phyloP scores from a whole-genome alignment of 2,113 vertebrate species.

The Campylorhamphus procurvoides region DNA sequence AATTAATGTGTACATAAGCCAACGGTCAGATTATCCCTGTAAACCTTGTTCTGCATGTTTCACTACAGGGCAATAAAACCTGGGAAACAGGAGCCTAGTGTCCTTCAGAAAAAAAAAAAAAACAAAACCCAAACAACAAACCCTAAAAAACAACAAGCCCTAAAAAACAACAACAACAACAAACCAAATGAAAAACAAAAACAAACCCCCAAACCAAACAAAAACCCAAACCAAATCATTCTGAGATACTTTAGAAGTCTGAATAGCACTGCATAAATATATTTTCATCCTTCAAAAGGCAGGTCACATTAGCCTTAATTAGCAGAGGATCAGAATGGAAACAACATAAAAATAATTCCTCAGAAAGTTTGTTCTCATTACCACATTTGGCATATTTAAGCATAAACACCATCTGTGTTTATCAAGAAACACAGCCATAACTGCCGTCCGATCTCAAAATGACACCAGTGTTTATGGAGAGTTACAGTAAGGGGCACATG shows the following conservation, averaged over 20 bases:
- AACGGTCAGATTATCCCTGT: neutral
- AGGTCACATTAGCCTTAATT: conserved; percentile 50
- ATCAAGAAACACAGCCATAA: neutral
- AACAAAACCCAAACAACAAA: neutral
- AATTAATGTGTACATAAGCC: neutral
- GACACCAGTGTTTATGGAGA: conserved; percentile 52
- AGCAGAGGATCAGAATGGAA: conserved; percentile 37
- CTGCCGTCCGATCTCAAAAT: neutral
- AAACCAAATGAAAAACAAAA: neutral
- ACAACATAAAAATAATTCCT: conserved; percentile 52
- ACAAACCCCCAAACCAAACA: neutral
- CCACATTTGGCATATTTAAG: conserved; percentile 60
- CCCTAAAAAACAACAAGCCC: neutral
- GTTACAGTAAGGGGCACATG: conserved; percentile 21
- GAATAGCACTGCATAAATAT: conserved; percentile 1
- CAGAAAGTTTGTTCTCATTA: conserved; percentile 54
- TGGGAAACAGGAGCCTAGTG: neutral
- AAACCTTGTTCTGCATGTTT: neutral
- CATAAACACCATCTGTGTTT: conserved; percentile 70
- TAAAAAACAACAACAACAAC: neutral
- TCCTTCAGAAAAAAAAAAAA: neutral
- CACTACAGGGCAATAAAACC: neutral
- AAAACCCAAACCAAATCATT: neutral
- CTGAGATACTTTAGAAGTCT: conserved; percentile 31
- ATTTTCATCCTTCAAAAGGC: conserved; percentile 26